Percentiles rank a stretch among this genome's conserved stretches.
phyloP scores from a whole-genome alignment of 2,888 invertebrate genomes.

The Polia nebulosa region DNA sequence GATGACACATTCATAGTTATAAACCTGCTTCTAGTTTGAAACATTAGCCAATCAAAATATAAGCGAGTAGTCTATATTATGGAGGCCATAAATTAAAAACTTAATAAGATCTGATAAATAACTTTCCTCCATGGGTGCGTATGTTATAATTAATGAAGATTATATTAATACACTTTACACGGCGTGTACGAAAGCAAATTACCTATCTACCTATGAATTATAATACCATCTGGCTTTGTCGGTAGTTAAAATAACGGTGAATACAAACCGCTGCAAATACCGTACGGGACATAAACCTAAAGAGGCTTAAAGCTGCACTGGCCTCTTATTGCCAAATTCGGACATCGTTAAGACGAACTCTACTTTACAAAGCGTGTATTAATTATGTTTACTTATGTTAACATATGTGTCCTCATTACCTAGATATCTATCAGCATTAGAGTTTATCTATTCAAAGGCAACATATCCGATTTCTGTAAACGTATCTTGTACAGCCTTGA shows the following conservation, averaged over 20 bases:
- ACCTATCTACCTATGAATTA: slow-evolving; percentile 62
- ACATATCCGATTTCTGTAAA: slow-evolving; percentile 51
- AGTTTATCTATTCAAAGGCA: slow-evolving; percentile 59
- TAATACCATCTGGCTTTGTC: slow-evolving; percentile 68
- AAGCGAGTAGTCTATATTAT: slow-evolving; percentile 20
- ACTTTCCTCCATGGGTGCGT: slow-evolving; percentile 27
- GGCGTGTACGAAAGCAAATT: slow-evolving; percentile 57
- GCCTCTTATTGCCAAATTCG: slow-evolving; percentile 70
- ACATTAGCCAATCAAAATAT: slow-evolving; percentile 18
- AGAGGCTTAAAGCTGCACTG: slow-evolving; percentile 74
- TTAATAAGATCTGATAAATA: slow-evolving; percentile 36
- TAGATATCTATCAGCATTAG: slow-evolving; percentile 52
- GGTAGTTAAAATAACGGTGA: slow-evolving; percentile 85
- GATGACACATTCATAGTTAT: slow-evolving; percentile 57
- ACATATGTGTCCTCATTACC: slow-evolving; percentile 74
- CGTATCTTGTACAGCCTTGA: slow-evolving; percentile 69
- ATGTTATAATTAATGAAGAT: slow-evolving; percentile 41
- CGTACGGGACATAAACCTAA: slow-evolving; percentile 84
- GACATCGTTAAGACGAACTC: slow-evolving; percentile 51
- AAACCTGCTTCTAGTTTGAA: slow-evolving; percentile 23
- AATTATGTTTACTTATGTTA: slow-evolving; percentile 55
- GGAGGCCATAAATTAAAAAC: slow-evolving; percentile 38
- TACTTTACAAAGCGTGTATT: slow-evolving; percentile 40
- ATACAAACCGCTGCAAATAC: slow-evolving; percentile 86
- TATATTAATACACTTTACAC: slow-evolving; percentile 41